Conservation (phyloP, 2,797 vertebrate species). For the Rallus crepitans region DNA sequence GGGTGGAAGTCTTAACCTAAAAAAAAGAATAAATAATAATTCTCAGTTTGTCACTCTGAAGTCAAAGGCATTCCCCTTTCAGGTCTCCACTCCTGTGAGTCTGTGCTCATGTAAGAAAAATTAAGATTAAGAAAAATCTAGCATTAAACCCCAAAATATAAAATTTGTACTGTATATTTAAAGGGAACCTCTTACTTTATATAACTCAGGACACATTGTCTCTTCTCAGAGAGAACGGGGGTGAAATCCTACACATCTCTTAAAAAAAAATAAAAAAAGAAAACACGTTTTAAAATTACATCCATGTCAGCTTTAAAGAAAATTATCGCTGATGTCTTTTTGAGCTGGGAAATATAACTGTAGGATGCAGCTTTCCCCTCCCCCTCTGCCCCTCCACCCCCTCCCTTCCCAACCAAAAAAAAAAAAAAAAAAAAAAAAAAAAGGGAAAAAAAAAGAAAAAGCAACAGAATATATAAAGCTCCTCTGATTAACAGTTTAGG, state of each 20-base stretch:
- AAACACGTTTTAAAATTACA: conserved; percentile 47
- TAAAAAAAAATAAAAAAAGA: not conserved
- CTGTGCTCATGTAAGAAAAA: not conserved
- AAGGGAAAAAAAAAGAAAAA: not conserved
- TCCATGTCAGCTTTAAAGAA: conserved; percentile 50
- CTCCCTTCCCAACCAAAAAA: not conserved
- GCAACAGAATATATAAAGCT: conserved; percentile 61
- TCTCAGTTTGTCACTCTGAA: not conserved
- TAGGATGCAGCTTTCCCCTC: conserved; percentile 41
- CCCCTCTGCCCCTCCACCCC: not conserved
- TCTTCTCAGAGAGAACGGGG: conserved; percentile 21
- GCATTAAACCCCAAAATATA: conserved; percentile 9
- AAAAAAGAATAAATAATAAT: not conserved
- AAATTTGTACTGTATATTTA: conserved; percentile 24
- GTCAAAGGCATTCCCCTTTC: conserved; percentile 1
- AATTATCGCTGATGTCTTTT: conserved; percentile 55
- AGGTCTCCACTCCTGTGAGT: not conserved
- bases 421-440: not conserved
- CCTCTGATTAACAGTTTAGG: conserved; percentile 67
- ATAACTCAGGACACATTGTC: conserved; percentile 65
- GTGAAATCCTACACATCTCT: conserved; percentile 59
- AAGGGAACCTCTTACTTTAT: conserved; percentile 63
- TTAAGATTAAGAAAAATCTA: not conserved
- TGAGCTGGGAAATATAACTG: conserved; percentile 53
- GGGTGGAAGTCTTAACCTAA: not conserved